Evolutionary conservation across 2,888 invertebrate species (phyloP).

Genomic region (Luperina nickerlii): DNA sequence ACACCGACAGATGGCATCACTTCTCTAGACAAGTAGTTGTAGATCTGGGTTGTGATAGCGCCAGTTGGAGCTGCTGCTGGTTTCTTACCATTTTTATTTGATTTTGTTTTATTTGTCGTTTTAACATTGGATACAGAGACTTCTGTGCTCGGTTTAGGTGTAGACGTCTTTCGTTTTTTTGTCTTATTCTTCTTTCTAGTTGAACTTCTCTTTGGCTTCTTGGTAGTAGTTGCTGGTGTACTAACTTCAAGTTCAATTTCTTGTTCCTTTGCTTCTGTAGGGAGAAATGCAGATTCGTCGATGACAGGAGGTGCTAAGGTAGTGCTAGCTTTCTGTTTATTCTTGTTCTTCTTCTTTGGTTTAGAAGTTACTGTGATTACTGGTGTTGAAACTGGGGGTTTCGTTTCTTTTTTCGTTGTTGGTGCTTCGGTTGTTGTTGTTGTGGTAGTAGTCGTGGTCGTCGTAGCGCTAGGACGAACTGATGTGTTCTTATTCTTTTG

Average conservation of each 20-base stretch:
- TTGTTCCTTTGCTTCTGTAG: slow-evolving; percentile 87
- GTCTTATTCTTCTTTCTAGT: slow-evolving; percentile 90
- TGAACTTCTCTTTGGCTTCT: slow-evolving; percentile 85
- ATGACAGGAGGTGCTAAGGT: slow-evolving; percentile 77
- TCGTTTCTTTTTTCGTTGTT: slow-evolving; percentile 78
- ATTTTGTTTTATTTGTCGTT: slow-evolving; percentile 90
- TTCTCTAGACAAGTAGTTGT: slow-evolving; percentile 94
- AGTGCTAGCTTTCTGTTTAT: slow-evolving; percentile 79
- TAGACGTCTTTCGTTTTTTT: slow-evolving; percentile 90
- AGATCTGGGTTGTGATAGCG: slow-evolving; percentile 93
- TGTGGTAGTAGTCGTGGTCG: slow-evolving; percentile 71
- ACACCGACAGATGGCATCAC: slow-evolving; percentile 95
- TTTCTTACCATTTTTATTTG: slow-evolving; percentile 82
- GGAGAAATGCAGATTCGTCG: slow-evolving; percentile 83
- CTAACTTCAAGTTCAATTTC: slow-evolving; percentile 88
- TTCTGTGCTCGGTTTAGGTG: slow-evolving; percentile 80
- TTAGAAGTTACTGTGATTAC: slow-evolving; percentile 78
- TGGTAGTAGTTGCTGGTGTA: slow-evolving; percentile 86
- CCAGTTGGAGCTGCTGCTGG: slow-evolving; percentile 81
- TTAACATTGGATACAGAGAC: slow-evolving; percentile 82
- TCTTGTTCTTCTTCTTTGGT: slow-evolving; percentile 86
- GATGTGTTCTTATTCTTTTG: slow-evolving; percentile 87
- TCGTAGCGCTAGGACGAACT: slow-evolving; percentile 71
- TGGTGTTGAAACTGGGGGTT: slow-evolving; percentile 68
- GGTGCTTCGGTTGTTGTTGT: slow-evolving; percentile 73